Conservation (phyloP, 1,140 invertebrate genomes). For the Drosophila pseudoobscura region DNA sequence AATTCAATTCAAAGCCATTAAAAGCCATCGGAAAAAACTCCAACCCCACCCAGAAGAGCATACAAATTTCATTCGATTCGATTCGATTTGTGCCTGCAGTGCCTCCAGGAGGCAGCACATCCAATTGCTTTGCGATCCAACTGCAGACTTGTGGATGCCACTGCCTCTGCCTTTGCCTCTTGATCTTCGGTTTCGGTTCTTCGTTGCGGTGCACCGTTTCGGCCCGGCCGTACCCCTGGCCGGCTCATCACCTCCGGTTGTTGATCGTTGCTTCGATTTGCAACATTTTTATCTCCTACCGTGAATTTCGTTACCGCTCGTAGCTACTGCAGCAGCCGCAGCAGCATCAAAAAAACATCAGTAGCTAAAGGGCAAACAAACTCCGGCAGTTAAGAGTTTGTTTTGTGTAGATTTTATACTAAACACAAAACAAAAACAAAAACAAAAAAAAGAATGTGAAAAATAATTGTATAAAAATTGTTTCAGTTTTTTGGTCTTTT, state of each 20-base stretch:
- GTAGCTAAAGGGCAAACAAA: constrained; percentile 56
- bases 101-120: constrained; percentile 29
- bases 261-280: constrained; percentile 81
- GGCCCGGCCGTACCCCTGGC: constrained; percentile 17
- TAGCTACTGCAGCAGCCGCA: constrained; percentile 62
- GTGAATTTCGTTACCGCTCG: constrained; percentile 79
- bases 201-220: constrained; percentile 37
- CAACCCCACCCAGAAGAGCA: constrained; percentile 4
- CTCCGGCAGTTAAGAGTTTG: constrained; percentile 35
- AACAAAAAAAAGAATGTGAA: neutral
- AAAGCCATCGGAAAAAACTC: too few relatives aligned
- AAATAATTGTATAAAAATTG: constrained; percentile 13
- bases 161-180: constrained; percentile 5
- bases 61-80: neutral
- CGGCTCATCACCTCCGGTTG: constrained; percentile 68
- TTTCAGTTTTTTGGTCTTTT: neutral
- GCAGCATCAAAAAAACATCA: neutral
- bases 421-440: neutral
- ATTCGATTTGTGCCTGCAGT: neutral
- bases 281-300: constrained; percentile 81
- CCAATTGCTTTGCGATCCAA: constrained; percentile 32
- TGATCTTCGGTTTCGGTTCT: constrained; percentile 26
- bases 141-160: constrained; percentile 25
- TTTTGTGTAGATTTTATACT: constrained; percentile 40
- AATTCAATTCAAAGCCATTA: neutral